Evolutionary conservation across 1,140 invertebrate species (phyloP).

Genomic region (Limonius californicus): DNA sequence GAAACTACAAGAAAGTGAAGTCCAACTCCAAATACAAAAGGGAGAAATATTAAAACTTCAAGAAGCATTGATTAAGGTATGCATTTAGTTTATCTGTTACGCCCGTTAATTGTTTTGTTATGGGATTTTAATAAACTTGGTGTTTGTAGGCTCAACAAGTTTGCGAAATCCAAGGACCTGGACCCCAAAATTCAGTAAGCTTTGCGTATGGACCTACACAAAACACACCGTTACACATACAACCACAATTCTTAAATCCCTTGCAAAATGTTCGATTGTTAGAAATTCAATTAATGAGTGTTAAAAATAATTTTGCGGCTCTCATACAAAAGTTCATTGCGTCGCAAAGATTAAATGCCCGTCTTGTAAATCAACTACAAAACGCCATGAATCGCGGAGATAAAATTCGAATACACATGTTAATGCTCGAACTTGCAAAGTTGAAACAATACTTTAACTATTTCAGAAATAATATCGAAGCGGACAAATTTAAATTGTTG

Average conservation of each 20-base stretch:
- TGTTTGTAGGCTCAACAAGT: too few relatives aligned
- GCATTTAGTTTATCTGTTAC: neutral
- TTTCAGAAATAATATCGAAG: slow-evolving; percentile 2
- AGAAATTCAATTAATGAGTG: slow-evolving; percentile 14
- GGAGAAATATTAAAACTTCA: slow-evolving; percentile 15
- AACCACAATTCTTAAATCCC: neutral
- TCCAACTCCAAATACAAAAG: slow-evolving; percentile 18
- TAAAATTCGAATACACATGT: neutral
- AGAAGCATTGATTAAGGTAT: slow-evolving; percentile 19
- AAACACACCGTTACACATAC: slow-evolving; percentile 18
- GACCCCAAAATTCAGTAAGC: slow-evolving; percentile 14
- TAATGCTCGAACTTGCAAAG: neutral
- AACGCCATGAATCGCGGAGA: neutral
- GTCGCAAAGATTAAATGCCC: neutral
- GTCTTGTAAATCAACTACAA: neutral
- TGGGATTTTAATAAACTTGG: too few relatives aligned
- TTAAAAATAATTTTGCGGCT: slow-evolving; percentile 6
- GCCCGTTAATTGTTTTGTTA: too few relatives aligned
- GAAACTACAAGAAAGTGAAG: slow-evolving; percentile 16
- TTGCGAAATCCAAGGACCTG: neutral
- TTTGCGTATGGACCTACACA: slow-evolving; percentile 10
- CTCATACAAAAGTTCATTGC: neutral
- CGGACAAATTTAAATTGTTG: slow-evolving; percentile 9
- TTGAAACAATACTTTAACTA: neutral
- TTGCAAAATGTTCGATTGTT: slow-evolving; percentile 4